Percentiles rank a stretch among this genome's conserved stretches.
Conservation (phyloP, 1,140 invertebrate species). For the Tetramorium parvispinum region DNA sequence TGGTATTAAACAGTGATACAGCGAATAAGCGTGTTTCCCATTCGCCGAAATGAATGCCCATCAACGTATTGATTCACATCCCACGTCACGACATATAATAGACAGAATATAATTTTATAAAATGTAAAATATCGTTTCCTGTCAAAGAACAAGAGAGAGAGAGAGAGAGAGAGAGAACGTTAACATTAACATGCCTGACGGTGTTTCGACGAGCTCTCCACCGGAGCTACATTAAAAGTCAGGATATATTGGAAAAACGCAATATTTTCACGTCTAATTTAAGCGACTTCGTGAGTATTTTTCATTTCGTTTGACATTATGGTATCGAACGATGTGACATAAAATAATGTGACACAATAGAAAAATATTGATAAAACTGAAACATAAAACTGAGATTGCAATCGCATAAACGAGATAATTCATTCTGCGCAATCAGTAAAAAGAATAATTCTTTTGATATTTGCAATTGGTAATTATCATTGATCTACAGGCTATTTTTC, state of each 20-base stretch:
- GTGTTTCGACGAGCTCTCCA: neutral
- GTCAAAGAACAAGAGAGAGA: neutral
- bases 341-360: neutral
- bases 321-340: neutral
- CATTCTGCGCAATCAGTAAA: neutral
- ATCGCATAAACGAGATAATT: neutral
- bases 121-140: constrained; percentile 2
- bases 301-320: neutral
- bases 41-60: constrained; percentile 1
- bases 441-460: neutral
- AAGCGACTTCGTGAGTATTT: neutral
- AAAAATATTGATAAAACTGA: neutral
- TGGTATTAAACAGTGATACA: neutral
- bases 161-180: too few species aligned
- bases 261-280: constrained; percentile 15
- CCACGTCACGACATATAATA: constrained; percentile 21
- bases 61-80: neutral
- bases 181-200: neutral
- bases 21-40: neutral
- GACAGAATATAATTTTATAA: neutral
- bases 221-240: neutral
- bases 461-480: neutral
- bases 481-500: neutral
- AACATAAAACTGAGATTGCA: neutral
- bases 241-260: constrained; percentile 17